phyloP scores from a whole-genome alignment of 2,797 vertebrate species.

The Scolopax bukidnonensis region DNA sequence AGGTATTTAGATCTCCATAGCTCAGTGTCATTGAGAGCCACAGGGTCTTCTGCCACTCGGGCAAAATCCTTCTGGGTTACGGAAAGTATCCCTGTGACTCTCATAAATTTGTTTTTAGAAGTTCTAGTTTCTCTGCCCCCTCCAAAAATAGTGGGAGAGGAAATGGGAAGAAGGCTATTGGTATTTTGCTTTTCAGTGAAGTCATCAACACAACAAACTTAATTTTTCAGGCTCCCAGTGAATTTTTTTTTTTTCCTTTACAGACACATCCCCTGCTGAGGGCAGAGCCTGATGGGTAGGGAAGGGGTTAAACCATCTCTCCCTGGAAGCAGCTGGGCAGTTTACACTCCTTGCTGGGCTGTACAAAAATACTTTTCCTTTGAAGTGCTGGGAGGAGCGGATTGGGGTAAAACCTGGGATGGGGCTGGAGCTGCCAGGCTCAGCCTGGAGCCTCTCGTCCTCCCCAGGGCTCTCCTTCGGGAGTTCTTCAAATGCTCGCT shows the following conservation, averaged over 20 bases:
- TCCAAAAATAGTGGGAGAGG: not conserved
- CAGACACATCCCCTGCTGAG: not conserved
- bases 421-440: not conserved
- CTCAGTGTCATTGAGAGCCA: not conserved
- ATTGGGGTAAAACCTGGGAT: slow-evolving; percentile 76
- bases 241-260: not conserved
- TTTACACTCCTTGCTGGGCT: slow-evolving; percentile 80
- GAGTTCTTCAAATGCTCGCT: not conserved
- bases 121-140: not conserved
- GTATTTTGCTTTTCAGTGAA: not conserved
- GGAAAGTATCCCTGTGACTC: not conserved
- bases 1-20: slow-evolving; percentile 21
- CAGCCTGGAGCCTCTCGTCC: not conserved
- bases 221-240: not conserved
- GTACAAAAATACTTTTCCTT: slow-evolving; percentile 83
- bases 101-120: not conserved
- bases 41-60: not conserved
- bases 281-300: not conserved
- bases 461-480: not conserved
- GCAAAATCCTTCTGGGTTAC: not conserved
- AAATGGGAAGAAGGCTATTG: not conserved
- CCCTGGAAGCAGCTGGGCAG: slow-evolving; percentile 81
- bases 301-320: slow-evolving; percentile 74
- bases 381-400: slow-evolving; percentile 78
- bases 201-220: not conserved